A percentile compares a stretch with the other conserved stretches of the same genome.
These are phyloP conservation scores for Caenorhabditis sinica DNA, from an alignment of 2,888 invertebrate genomes.

Conservation along the genomic window DNA sequence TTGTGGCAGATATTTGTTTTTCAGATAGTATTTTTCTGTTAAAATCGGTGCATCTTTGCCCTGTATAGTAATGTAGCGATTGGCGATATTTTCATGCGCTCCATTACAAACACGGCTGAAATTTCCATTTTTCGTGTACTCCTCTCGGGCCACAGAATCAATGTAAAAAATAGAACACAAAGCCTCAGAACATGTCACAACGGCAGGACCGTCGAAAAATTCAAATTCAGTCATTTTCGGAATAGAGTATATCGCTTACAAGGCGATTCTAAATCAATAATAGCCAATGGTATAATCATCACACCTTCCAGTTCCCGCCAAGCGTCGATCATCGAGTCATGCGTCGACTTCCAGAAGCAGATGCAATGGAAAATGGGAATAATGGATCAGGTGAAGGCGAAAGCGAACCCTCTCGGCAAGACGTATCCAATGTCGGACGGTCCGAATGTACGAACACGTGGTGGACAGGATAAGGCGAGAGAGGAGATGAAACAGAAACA, in stretches of 20 bases:
- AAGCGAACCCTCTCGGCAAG: conserved; percentile 27
- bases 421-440: conserved; percentile 60
- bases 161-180: too few relatives aligned
- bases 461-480: conserved; percentile 50
- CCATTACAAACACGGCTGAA: too few relatives aligned
- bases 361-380: conserved; percentile 77
- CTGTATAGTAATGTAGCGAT: too few relatives aligned
- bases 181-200: too few relatives aligned
- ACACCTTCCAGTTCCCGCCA: conserved; percentile 73
- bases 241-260: too few relatives aligned
- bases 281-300: too few relatives aligned
- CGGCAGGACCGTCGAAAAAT: too few relatives aligned
- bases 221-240: neutral
- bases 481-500: conserved; percentile 49
- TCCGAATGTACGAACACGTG: conserved; percentile 55
- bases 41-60: too few relatives aligned
- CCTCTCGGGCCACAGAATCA: too few relatives aligned
- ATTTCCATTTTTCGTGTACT: neutral
- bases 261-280: too few relatives aligned
- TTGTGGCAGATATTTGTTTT: neutral
- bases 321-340: conserved; percentile 75
- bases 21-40: too few relatives aligned
- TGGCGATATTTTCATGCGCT: too few relatives aligned
- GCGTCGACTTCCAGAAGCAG: conserved; percentile 79
- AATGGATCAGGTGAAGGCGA: conserved; percentile 70